These are phyloP conservation scores for Thereva nobilitata DNA, from an alignment of 2,888 invertebrate species.

Conservation along the genomic window DNA sequence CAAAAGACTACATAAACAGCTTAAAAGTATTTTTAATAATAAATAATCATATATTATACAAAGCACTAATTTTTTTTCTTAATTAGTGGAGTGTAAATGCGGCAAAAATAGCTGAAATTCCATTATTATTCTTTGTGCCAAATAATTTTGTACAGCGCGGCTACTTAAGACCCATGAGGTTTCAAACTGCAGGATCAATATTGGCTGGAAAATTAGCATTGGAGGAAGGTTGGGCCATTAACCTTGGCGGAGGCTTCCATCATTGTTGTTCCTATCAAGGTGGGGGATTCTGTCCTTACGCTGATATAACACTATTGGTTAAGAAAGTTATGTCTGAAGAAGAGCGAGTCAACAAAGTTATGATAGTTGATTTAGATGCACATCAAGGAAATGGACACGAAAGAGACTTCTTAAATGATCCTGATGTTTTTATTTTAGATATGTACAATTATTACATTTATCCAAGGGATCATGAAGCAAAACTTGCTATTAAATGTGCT, in stretches of 20 bases:
- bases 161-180: conserved; percentile 78
- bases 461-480: conserved; percentile 75
- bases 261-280: conserved; percentile 78
- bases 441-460: conserved; percentile 83
- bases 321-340: conserved; percentile 66
- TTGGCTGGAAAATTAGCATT: conserved; percentile 81
- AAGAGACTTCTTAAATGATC: conserved; percentile 73
- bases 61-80: conserved; percentile 34
- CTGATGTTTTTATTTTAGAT: conserved; percentile 83
- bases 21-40: conserved; percentile 63
- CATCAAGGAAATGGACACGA: conserved; percentile 93
- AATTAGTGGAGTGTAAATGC: conserved; percentile 79
- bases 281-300: conserved; percentile 89
- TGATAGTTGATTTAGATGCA: conserved; percentile 91
- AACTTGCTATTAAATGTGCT: conserved; percentile 70
- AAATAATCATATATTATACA: conserved; percentile 12
- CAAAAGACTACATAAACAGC: conserved; percentile 72
- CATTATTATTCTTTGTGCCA: conserved; percentile 73
- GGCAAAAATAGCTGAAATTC: conserved; percentile 79
- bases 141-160: conserved; percentile 75
- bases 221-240: conserved; percentile 85
- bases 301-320: conserved; percentile 82
- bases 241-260: conserved; percentile 90
- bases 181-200: conserved; percentile 79
- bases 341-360: conserved; percentile 66